phyloP scores from a whole-genome alignment of 2,888 invertebrate genomes.

The Taenaris catops region DNA sequence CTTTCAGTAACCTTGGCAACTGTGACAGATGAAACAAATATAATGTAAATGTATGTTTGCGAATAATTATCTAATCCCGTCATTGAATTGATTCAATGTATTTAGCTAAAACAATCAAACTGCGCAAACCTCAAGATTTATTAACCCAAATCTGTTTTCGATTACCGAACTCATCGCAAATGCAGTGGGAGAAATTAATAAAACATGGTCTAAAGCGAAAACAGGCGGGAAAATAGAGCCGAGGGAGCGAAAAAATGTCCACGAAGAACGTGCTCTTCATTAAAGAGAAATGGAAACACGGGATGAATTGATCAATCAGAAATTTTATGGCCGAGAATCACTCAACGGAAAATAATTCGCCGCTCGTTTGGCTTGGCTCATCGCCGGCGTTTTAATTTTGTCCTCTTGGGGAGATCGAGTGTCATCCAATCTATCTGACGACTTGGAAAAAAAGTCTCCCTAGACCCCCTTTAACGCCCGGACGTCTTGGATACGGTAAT shows the following conservation, averaged over 20 bases:
- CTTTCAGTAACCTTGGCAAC: too few relatives aligned
- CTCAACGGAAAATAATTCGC: constrained; percentile 77
- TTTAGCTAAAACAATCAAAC: too few relatives aligned
- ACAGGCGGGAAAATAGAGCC: constrained; percentile 70
- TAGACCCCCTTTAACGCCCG: constrained; percentile 30
- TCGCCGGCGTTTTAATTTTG: constrained; percentile 77
- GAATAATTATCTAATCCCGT: too few relatives aligned
- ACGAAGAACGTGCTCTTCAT: constrained; percentile 70
- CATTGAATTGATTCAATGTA: too few relatives aligned
- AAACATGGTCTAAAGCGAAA: constrained; percentile 73
- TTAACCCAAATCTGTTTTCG: constrained; percentile 45
- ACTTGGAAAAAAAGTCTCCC: constrained; percentile 52
- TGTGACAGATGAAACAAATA: too few relatives aligned
- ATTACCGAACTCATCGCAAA: constrained; percentile 41
- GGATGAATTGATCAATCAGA: constrained; percentile 79
- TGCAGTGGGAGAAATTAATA: constrained; percentile 62
- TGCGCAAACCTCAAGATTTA: too few relatives aligned
- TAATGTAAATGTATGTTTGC: too few relatives aligned
- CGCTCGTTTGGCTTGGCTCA: constrained; percentile 71
- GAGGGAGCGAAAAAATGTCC: constrained; percentile 52
- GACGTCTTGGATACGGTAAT: constrained; percentile 52
- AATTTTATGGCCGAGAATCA: constrained; percentile 77
- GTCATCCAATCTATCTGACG: constrained; percentile 78
- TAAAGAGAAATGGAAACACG: constrained; percentile 66
- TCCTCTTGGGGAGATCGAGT: constrained; percentile 76